These are phyloP conservation scores for Invenusta paracnida DNA, from an alignment of 2,888 invertebrate genomes.

Conservation along the genomic window DNA sequence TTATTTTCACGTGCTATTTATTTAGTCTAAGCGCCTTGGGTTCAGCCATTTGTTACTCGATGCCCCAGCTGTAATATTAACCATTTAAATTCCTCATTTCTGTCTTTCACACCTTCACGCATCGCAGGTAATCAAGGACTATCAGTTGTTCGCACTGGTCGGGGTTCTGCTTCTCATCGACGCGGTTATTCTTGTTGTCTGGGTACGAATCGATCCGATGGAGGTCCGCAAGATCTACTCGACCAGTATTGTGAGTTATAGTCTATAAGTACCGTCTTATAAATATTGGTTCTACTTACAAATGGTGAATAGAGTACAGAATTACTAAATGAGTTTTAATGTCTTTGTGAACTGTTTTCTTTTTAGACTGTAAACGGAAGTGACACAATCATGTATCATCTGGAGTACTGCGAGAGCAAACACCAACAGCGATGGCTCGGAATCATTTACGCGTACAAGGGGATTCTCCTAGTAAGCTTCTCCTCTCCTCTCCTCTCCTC, in stretches of 20 bases:
- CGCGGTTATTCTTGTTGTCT: constrained; percentile 84
- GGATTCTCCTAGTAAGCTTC: constrained; percentile 83
- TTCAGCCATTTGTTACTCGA: too few species aligned
- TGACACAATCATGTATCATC: constrained; percentile 73
- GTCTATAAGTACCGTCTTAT: too few species aligned
- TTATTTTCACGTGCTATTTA: too few species aligned
- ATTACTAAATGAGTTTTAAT: too few species aligned
- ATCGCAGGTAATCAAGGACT: constrained; percentile 86
- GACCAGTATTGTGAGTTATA: neutral
- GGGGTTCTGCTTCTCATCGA: constrained; percentile 80
- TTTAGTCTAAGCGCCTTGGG: too few species aligned
- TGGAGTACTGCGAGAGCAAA: constrained; percentile 91
- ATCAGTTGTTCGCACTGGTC: constrained; percentile 90
- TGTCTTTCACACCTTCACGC: too few species aligned
- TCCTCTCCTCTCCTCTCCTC: too few species aligned
- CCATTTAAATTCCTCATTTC: neutral
- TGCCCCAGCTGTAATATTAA: too few species aligned
- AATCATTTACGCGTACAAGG: constrained; percentile 94
- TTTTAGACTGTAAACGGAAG: constrained; percentile 50
- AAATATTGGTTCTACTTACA: too few species aligned
- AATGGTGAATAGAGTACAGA: too few species aligned
- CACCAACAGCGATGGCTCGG: constrained; percentile 91
- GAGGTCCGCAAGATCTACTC: neutral
- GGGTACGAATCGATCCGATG: constrained; percentile 83
- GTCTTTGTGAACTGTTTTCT: too few species aligned